A percentile compares a stretch with the other conserved stretches of the same genome.
Evolutionary conservation across 2,797 vertebrate species (phyloP).

Genomic region (Champsocephalus gunnari): DNA sequence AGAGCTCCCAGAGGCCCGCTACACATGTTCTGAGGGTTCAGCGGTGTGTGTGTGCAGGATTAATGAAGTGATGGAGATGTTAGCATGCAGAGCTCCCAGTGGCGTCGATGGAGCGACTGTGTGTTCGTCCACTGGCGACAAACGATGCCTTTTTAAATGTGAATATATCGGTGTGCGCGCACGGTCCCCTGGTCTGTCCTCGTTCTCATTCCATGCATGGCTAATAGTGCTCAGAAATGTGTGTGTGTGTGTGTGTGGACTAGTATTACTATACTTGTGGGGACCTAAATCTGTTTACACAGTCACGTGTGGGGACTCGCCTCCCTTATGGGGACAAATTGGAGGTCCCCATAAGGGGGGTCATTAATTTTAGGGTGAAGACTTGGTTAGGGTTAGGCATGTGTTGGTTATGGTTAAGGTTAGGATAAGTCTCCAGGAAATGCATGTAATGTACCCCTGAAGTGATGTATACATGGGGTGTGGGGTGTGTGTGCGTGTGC

Average conservation of each 20-base stretch:
- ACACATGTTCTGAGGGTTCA: slow-evolving; percentile 13
- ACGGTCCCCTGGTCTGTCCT: too few relatives aligned
- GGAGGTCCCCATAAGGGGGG: too few relatives aligned
- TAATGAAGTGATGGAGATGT: slow-evolving; percentile 40
- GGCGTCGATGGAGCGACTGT: slow-evolving; percentile 1
- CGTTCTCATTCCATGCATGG: slow-evolving; percentile 13
- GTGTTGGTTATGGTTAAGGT: too few relatives aligned
- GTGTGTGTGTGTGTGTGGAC: background rate
- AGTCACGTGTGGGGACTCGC: too few relatives aligned
- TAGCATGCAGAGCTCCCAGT: slow-evolving; percentile 39
- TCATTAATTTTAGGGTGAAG: too few relatives aligned
- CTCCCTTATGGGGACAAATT: too few relatives aligned
- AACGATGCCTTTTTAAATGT: slow-evolving; percentile 31
- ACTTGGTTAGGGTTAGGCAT: too few relatives aligned
- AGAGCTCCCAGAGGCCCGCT: slow-evolving; percentile 40
- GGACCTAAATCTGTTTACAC: too few relatives aligned
- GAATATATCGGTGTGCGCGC: background rate
- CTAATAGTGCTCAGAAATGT: background rate
- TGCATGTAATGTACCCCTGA: too few relatives aligned
- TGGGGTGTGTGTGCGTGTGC: too few relatives aligned
- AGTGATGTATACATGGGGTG: background rate
- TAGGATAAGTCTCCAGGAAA: too few relatives aligned
- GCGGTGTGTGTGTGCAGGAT: slow-evolving; percentile 1
- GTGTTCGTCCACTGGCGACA: background rate
- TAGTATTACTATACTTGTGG: too few relatives aligned